These are phyloP conservation scores for Bergia puertoricense DNA, from an alignment of 92 coral and sea anemone genomes.

Conservation along the genomic window DNA sequence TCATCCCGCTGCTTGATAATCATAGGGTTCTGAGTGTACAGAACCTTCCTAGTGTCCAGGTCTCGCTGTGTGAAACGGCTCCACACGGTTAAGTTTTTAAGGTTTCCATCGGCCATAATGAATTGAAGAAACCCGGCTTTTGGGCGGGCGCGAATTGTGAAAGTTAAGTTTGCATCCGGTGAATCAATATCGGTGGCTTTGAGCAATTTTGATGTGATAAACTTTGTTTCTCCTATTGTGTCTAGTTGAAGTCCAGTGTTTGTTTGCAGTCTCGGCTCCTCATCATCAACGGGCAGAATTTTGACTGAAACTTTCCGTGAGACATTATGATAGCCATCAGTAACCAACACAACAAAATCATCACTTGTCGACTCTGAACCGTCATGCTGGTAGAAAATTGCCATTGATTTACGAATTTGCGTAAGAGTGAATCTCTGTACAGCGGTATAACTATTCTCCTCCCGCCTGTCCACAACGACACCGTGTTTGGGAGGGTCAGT, in stretches of 20 bases:
- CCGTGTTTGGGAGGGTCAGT: constrained; percentile 82
- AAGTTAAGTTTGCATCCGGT: constrained; percentile 78
- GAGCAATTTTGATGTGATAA: constrained; percentile 71
- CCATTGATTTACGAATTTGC: constrained; percentile 73
- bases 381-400: constrained; percentile 89
- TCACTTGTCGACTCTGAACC: constrained; percentile 85
- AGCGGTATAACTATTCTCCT: constrained; percentile 61
- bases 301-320: constrained; percentile 65
- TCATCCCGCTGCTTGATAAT: constrained; percentile 66
- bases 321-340: constrained; percentile 83
- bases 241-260: constrained; percentile 75
- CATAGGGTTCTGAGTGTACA: constrained; percentile 71
- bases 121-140: constrained; percentile 69
- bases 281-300: constrained; percentile 87
- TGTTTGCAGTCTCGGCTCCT: constrained; percentile 77
- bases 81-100: constrained; percentile 58
- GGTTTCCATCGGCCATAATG: constrained; percentile 59
- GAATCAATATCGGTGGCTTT: constrained; percentile 88
- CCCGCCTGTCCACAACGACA: constrained; percentile 72
- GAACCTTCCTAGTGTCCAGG: constrained; percentile 64
- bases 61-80: constrained; percentile 70
- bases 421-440: constrained; percentile 70
- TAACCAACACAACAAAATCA: constrained; percentile 67
- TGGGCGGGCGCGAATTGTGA: constrained; percentile 72
- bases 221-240: constrained; percentile 76